Evolutionary conservation across 2,113 vertebrate genomes (phyloP).

Genomic region (Halcyon senegalensis): DNA sequence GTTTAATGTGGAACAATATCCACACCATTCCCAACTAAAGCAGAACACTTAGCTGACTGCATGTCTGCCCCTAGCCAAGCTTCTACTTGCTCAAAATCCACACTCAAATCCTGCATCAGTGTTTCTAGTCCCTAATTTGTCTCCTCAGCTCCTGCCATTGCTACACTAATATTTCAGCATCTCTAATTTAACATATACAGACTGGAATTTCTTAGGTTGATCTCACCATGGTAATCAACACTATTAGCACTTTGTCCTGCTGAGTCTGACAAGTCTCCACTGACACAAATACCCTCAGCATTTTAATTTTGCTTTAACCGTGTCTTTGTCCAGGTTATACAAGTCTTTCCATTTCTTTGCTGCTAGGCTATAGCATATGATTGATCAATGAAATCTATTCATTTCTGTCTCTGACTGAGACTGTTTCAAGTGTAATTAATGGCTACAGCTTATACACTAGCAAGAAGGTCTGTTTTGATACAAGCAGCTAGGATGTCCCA

Average conservation of each 20-base stretch:
- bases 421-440: neutral
- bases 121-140: neutral
- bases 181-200: neutral
- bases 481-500: neutral
- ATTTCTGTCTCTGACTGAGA: neutral
- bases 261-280: neutral
- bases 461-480: neutral
- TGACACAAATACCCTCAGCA: neutral
- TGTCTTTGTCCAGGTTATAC: neutral
- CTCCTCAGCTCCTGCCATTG: neutral
- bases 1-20: neutral
- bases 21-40: neutral
- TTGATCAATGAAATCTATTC: neutral
- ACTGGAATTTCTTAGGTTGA: neutral
- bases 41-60: neutral
- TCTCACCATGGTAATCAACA: neutral
- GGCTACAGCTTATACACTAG: neutral
- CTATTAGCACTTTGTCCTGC: neutral
- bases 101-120: neutral
- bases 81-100: neutral
- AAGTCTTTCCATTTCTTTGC: neutral
- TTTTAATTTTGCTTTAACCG: neutral
- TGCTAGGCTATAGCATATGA: neutral
- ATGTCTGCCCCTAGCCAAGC: neutral
- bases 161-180: neutral